Base-by-base conservation (phyloP, 2,888 invertebrate genomes). In the Protodeltote pygarga region DNA sequence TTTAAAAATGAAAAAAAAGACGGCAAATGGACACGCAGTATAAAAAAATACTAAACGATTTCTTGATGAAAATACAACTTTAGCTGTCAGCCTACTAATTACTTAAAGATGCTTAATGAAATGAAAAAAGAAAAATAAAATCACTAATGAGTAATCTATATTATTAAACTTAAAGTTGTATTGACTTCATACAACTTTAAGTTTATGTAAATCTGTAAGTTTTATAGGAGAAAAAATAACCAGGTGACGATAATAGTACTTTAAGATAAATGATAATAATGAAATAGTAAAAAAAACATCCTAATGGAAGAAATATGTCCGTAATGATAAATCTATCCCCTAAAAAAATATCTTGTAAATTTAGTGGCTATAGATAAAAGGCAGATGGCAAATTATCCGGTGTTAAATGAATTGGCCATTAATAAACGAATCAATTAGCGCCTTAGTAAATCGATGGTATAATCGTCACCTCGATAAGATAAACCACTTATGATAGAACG, bases 371-470 rank as follows among this genome's bases (percentile, higher is more conserved):
- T 35, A 42, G 50, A 58, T 64, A 41, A 45, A 37, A 54, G 62
- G 33, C 65, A 73, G 49, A 62, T 69, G 73, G 47, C 6, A 28
- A 21, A 15, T 47, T 42, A 1, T 42, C 28, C 51, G 25, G 40
- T 51, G 41, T 60, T 53, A 49, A 61, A 61, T 59, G 60, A 65
- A 77, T 65, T 64, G 66, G 37, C 60, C 62, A 71, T 75, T 75
- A 74, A 69, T 68, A 71, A 67, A 65, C 45, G 61, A 73, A 75
- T 76, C 80, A 80, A 84, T 83, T 83, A 83, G 67, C 55, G 53
- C 60, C 52, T 39, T 72, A 68, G 49, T 62, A 60, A 63, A 68
- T 64, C 69, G 72, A 75, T 67, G 67, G 70, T 61, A 72, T 70
- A 73, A 75, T 75, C 65, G 68, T 61, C 57, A 42, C 47, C 47